Base-by-base conservation (phyloP, 2,888 invertebrate genomes). In the Brachypalpus laphriformis region DNA sequence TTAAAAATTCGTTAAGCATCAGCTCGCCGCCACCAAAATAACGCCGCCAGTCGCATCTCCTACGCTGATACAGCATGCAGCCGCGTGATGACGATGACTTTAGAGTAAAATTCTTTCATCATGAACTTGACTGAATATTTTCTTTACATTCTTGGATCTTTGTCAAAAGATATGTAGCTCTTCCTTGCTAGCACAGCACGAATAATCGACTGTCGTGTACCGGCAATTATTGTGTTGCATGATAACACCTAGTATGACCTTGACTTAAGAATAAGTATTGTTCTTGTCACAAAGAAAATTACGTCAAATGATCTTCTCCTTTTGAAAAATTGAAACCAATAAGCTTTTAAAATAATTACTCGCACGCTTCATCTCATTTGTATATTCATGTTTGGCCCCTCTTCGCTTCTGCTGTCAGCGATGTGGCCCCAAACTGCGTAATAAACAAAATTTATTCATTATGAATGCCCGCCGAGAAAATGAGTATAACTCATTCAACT, bases 61-160 rank as follows among this genome's bases (percentile, higher is more conserved):
- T 59, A 22, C 9, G 11, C n/a, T 56, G 16, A 51, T 4, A 18
- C 20, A 49, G 56, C 56, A 71, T 37, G 56, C 25, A 31, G 47
- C 47, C 37, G 28, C 31, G 14, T 65, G 47, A 59, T 70, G 49
- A 49, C 28, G 45, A 42, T 59, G 42, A 72, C 51, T 66, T 49
- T 16, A 20, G 49, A 40, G 28, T 57, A 16, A 37, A 49, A 65
- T 72, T 49, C 11, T 49, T 65, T 72, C n/a, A 51, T 51, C 57
- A 7, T 80, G 80, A 80, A 75, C 68, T 81, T 75, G 81, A 45
- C 75, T 47, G 28, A 37, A 8, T 22, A 54, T 11, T 71, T 66
- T 59, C 51, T 59, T 74, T 66, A 42, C 42, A 68, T 40, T 56
- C 8, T 65, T 65, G 51, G 54, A 47, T 9, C 16, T 11, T 25